Evolutionary conservation across 2,888 invertebrate species (phyloP), one percentile per base, ranked within the genome.

Genomic region (Mimumesa dahlbomi): DNA sequence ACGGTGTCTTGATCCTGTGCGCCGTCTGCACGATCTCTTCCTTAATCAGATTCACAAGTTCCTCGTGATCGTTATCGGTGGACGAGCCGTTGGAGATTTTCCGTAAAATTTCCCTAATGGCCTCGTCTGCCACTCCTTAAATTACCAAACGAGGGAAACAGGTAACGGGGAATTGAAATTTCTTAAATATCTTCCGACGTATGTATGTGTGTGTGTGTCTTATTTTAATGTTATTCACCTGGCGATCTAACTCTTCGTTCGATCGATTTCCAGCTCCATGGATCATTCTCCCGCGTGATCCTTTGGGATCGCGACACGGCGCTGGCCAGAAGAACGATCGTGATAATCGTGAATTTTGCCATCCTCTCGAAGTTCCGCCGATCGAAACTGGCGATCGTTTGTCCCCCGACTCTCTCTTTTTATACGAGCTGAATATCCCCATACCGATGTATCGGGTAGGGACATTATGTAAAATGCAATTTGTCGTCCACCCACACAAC

Each of bases 31-130:
- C 46, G 36, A 86, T 81, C 38, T 79, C 81, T 4, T 67, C 67
- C 38, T 81, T 75, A 6, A 86, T 65, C 19, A 84, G 62, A 2
- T 73, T 63, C 29, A 86, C 72, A 34, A 86, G 74, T 11, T 57
- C 61, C 1, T 66, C 82, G 48, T 84, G 85, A 48, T 84, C 77
- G 19, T 66, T 57, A 5, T 53, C 43, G 18, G 31, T 63, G 29
- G 80, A 75, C 1, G 34, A 31, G 0, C 80, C 82, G 21, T 13
- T 52, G 4, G 81, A 65, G 42, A 82, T 79, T 3, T 63, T 40
- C 18, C 49, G 72, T 9, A 82, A 70, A 6, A 77, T 52, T 9
- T 48, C 48, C 4, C 43, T 59, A 40, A 82, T 79, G 0, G 46
- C 40, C 2, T 29, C 52, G 11, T 80, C 75, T 9, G 61, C 22